Evolutionary conservation across 2,113 vertebrate genomes (phyloP).

Genomic region (Laterallus jamaicensis): DNA sequence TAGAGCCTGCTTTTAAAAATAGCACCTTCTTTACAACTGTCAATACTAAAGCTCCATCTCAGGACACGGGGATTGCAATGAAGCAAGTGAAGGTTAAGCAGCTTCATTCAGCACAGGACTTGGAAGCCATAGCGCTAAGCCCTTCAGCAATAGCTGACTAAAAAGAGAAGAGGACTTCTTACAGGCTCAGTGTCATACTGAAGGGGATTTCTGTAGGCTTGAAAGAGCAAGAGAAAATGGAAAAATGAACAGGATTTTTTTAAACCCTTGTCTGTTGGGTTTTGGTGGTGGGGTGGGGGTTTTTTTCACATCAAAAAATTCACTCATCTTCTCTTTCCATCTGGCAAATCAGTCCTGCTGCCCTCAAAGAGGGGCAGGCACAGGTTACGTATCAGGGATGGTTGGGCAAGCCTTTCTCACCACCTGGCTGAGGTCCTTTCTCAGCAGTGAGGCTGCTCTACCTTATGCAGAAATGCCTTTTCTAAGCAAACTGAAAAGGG

Average conservation of each 20-base stretch:
- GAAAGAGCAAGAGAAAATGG: neutral
- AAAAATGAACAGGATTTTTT: neutral
- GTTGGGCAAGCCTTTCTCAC: neutral
- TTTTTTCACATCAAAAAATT: neutral
- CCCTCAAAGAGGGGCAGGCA: neutral
- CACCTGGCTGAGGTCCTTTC: neutral
- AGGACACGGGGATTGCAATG: neutral
- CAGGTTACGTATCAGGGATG: fast-evolving
- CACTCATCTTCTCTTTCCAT: neutral
- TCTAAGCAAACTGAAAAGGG: neutral
- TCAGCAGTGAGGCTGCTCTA: neutral
- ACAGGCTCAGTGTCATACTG: neutral
- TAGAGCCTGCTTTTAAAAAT: neutral
- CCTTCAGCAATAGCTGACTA: neutral
- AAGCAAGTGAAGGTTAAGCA: neutral
- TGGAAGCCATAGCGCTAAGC: neutral
- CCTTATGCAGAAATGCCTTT: neutral
- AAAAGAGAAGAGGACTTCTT: neutral
- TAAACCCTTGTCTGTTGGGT: neutral
- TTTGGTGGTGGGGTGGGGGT: fast-evolving
- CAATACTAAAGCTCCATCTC: neutral
- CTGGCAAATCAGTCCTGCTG: neutral
- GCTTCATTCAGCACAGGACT: neutral
- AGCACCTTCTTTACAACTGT: neutral
- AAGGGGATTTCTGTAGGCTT: neutral